Evolutionary conservation across 2,888 invertebrate species (phyloP), one percentile per base, ranked within the genome.

Genomic region (Onthophagus sagittarius): DNA sequence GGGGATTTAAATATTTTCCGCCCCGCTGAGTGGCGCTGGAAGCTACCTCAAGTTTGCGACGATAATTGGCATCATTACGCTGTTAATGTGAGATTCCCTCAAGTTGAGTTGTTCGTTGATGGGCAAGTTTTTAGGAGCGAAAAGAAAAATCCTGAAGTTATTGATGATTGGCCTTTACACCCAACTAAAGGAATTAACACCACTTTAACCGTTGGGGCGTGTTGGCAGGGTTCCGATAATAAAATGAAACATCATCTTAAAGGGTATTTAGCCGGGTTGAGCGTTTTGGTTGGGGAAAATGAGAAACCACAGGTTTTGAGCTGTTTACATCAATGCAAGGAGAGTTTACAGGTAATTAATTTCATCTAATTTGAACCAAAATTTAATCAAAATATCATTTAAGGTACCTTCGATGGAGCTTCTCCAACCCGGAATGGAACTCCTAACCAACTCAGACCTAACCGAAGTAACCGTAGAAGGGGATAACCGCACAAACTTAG

Each of bases 21-120:
- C 72, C 99, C 99, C 0, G 99, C 99, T 0, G 99, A 99, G 86
- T 99, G 98, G 98, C 90, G 99, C 79, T 99, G 98, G 98, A 96
- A 96, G 85, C 88, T 98, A 73, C 92, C 96, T 0, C 95, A 97
- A 88, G 94, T 96, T 71, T 99, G 99, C 87, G 99, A 99, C 86
- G 95, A 97, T 85, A 94, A 96, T 82, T 99, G 99, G 99, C 99
- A 99, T 88, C 98, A 98, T 86, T 99, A 97, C 87, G 95, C 97
- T 0, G 89, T 99, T 64, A 96, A 95, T 83, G 94, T 98, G 2
- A 93, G 96, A 78, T 96, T 97, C 88, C 95, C 97, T 0, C 94
- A 94, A 82, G 94, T 97, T 67, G 92, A 92, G 77, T 88, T 98
- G 75, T 94, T 90, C 84, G 91, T 98, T 76, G 98, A 98, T 86